Conservation (phyloP, 2,797 vertebrate genomes). For the Syngnathus rostellatus region DNA sequence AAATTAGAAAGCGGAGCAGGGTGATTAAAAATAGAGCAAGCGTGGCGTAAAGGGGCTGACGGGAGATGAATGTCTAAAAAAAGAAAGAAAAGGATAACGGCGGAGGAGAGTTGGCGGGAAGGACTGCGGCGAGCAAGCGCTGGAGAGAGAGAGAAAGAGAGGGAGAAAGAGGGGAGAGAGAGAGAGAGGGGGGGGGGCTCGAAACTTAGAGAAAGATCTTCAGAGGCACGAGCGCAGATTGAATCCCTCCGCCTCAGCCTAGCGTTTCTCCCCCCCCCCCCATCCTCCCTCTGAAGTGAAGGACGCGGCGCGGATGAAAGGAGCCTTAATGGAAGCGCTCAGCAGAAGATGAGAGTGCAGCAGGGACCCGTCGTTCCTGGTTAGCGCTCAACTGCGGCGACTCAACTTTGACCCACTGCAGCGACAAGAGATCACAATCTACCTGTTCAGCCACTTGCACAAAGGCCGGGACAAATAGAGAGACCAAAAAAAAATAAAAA, state of each 20-base stretch:
- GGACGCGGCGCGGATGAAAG: slow-evolving; percentile 38
- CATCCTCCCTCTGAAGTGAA: slow-evolving; percentile 34
- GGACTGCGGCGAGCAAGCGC: neutral
- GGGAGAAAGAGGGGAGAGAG: too few species aligned
- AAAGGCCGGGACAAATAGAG: slow-evolving; percentile 1
- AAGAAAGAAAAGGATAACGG: slow-evolving; percentile 7
- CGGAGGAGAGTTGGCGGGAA: neutral
- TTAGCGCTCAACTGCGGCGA: slow-evolving; percentile 19
- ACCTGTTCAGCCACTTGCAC: slow-evolving; percentile 41
- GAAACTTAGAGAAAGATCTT: slow-evolving; percentile 27
- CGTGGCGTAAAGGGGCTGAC: slow-evolving; percentile 16
- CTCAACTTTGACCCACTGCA: slow-evolving; percentile 29
- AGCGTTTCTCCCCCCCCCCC: slow-evolving; percentile 6
- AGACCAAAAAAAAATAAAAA: slow-evolving; percentile 6
- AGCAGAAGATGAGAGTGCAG: slow-evolving; percentile 26
- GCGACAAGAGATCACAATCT: slow-evolving; percentile 22
- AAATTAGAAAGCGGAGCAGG: slow-evolving; percentile 28
- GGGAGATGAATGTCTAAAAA: slow-evolving; percentile 13
- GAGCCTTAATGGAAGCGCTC: slow-evolving; percentile 39
- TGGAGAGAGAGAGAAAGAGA: neutral
- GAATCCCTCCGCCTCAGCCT: slow-evolving; percentile 23
- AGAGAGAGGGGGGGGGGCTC: neutral
- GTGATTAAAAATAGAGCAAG: slow-evolving; percentile 47
- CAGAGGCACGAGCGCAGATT: slow-evolving; percentile 26
- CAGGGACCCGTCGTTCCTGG: slow-evolving; percentile 13